Evolutionary conservation across 2,888 invertebrate genomes (phyloP).

Genomic region (Sesia apiformis): DNA sequence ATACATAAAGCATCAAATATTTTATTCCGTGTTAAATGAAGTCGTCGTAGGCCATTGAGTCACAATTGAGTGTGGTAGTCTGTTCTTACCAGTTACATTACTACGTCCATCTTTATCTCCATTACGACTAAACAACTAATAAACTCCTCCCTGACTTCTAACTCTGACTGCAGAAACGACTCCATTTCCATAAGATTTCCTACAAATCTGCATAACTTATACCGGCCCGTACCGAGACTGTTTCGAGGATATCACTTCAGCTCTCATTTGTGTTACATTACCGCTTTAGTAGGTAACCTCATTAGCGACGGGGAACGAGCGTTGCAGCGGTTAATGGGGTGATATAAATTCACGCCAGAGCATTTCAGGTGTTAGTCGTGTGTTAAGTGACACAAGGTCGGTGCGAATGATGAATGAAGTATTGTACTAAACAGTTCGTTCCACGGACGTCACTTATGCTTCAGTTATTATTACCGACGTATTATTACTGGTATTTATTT

Average conservation of each 20-base stretch:
- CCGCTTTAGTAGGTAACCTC: conserved; percentile 13
- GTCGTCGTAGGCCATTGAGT: too few relatives aligned
- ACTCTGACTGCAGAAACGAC: conserved; percentile 6
- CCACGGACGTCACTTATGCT: too few relatives aligned
- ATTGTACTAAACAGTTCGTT: too few relatives aligned
- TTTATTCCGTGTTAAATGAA: too few relatives aligned
- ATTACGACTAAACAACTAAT: background rate
- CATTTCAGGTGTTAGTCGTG: background rate
- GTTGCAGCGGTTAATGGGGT: background rate
- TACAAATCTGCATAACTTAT: conserved; percentile 34
- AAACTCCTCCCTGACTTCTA: background rate
- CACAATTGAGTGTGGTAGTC: too few relatives aligned
- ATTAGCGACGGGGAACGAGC: conserved; percentile 1
- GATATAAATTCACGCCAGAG: background rate
- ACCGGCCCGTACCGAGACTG: background rate
- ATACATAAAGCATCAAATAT: too few relatives aligned
- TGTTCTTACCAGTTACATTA: too few relatives aligned
- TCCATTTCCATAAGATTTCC: conserved; percentile 36
- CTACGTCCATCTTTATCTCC: background rate
- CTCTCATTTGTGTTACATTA: conserved; percentile 21
- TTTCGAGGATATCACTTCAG: conserved; percentile 17
- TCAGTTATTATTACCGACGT: too few relatives aligned
- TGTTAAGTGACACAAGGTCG: background rate
- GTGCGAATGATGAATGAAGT: too few relatives aligned
- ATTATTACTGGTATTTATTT: too few relatives aligned